A percentile compares a stretch with the other conserved stretches of the same genome.
Evolutionary conservation across 2,113 vertebrate genomes (phyloP).

Genomic region (Steatornis caripensis): DNA sequence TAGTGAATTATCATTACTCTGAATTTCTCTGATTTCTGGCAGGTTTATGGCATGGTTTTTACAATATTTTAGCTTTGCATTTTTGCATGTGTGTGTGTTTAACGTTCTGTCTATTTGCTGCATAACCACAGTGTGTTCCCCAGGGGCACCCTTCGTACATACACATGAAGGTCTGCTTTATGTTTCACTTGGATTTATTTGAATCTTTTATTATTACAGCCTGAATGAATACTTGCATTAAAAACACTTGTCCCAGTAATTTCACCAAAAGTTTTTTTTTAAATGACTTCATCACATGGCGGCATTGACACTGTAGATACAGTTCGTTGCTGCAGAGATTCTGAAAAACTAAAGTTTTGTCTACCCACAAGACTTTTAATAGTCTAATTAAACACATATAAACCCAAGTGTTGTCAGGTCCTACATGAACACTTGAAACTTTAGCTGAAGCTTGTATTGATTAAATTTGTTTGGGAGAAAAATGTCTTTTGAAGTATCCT

Average conservation of each 20-base stretch:
- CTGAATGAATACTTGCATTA: background rate
- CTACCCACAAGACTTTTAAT: background rate
- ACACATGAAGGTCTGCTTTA: background rate
- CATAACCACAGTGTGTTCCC: background rate
- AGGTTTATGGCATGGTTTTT: conserved; percentile 14
- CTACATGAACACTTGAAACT: background rate
- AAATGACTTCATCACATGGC: background rate
- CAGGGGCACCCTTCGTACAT: conserved; percentile 13
- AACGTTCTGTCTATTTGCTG: background rate
- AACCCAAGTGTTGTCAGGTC: background rate
- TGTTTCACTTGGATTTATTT: conserved; percentile 46
- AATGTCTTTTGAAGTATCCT: background rate
- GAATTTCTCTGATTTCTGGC: conserved; percentile 3
- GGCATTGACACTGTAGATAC: background rate
- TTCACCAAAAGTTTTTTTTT: background rate
- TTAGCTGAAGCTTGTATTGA: background rate
- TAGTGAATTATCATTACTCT: background rate
- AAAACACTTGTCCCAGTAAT: background rate
- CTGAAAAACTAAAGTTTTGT: background rate
- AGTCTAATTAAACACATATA: background rate
- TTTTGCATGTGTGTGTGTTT: conserved; percentile 23
- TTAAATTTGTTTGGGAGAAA: background rate
- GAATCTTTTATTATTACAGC: conserved; percentile 13
- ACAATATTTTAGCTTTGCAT: background rate
- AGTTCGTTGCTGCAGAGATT: background rate